Percentiles rank a stretch among this genome's conserved stretches.
Conservation (phyloP, 1,140 invertebrate species). For the Drosophila grimshawi region DNA sequence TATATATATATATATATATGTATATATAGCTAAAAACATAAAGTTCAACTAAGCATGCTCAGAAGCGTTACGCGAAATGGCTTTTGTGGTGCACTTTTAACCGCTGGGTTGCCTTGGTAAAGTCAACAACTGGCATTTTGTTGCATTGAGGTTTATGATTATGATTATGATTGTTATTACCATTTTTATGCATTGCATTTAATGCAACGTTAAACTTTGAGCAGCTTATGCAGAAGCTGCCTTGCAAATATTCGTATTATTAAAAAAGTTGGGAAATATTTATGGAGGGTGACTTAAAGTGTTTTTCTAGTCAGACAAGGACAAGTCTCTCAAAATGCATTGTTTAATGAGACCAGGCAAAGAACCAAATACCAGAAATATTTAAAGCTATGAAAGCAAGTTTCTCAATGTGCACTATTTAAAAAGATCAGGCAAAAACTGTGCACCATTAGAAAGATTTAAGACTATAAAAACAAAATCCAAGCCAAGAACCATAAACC, state of each 20-base stretch:
- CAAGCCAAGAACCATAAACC: constrained; percentile 39
- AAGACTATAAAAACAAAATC: constrained; percentile 26
- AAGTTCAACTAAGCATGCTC: constrained; percentile 28
- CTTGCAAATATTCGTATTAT: constrained; percentile 30
- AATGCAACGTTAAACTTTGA: constrained; percentile 63
- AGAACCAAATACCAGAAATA: too few relatives aligned
- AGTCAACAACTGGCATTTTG: constrained; percentile 62
- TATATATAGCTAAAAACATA: constrained; percentile 13
- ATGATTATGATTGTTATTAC: constrained; percentile 58
- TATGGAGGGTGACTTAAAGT: constrained; percentile 4
- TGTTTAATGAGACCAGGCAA: too few relatives aligned
- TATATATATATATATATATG: not conserved
- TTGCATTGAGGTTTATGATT: constrained; percentile 56
- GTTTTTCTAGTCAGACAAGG: constrained; percentile 15
- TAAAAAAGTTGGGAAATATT: not conserved
- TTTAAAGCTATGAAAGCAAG: not conserved
- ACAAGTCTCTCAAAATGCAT: not conserved
- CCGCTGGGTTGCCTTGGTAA: constrained; percentile 47
- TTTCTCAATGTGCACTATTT: not conserved
- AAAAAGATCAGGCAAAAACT: constrained; percentile 25
- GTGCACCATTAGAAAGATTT: constrained; percentile 17
- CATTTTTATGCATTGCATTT: constrained; percentile 53
- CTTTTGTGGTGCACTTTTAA: constrained; percentile 26
- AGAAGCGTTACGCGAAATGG: constrained; percentile 16
- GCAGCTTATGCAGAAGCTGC: constrained; percentile 27